These are phyloP conservation scores for Protomyctophum bolini DNA, from an alignment of 2,113 vertebrate species.

Conservation along the genomic window DNA sequence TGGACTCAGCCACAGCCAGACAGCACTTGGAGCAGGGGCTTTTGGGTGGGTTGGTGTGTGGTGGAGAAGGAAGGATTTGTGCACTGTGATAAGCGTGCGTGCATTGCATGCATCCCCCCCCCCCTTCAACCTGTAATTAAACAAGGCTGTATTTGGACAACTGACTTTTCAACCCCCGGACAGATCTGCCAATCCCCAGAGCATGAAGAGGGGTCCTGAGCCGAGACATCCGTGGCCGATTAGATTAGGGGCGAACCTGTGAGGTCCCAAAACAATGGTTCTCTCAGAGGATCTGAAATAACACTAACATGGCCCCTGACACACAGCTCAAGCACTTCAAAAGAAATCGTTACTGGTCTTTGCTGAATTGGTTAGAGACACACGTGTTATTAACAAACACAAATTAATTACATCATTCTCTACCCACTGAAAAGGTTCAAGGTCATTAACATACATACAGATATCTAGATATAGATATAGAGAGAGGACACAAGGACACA, in stretches of 20 bases:
- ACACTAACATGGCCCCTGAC: constrained; percentile 68
- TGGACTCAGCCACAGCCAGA: constrained; percentile 57
- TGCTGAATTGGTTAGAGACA: constrained; percentile 36
- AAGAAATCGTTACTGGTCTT: constrained; percentile 50
- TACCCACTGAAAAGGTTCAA: constrained; percentile 27
- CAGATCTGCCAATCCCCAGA: constrained; percentile 59
- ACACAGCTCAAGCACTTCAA: constrained; percentile 59
- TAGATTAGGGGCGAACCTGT: constrained; percentile 63
- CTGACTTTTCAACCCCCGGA: constrained; percentile 63
- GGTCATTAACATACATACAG: neutral
- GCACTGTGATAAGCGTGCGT: constrained; percentile 58
- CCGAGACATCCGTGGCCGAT: constrained; percentile 61
- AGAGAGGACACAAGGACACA: too few species aligned
- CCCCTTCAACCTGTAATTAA: constrained; percentile 67
- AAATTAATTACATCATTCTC: constrained; percentile 37
- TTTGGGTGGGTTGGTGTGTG: constrained; percentile 10
- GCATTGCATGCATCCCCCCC: constrained; percentile 29
- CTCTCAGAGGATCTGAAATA: constrained; percentile 68
- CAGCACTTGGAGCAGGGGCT: constrained; percentile 45
- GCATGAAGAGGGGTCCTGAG: constrained; percentile 59
- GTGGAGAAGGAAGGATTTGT: constrained; percentile 7
- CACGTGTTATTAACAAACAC: constrained; percentile 33
- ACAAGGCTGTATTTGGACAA: constrained; percentile 72
- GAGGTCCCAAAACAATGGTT: constrained; percentile 66
- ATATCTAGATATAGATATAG: too few species aligned